phyloP scores from a whole-genome alignment of 92 coral and sea anemone species.

The Parazoanthus atlanticus region DNA sequence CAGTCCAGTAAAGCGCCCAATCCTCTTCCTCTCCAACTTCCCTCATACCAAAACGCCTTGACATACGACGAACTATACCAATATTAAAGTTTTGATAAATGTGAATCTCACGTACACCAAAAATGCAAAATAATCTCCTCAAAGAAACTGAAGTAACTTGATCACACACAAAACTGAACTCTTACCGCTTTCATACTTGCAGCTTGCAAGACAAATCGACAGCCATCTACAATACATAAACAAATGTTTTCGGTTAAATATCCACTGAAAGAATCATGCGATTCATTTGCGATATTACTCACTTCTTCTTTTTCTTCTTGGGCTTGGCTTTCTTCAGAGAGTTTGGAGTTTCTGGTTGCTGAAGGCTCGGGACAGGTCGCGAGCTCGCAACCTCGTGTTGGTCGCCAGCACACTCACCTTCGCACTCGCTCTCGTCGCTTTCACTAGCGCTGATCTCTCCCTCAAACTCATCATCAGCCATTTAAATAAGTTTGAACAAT shows the following conservation, averaged over 20 bases:
- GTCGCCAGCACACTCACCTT: constrained; percentile 89
- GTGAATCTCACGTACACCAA: too few species aligned
- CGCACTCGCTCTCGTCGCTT: constrained; percentile 87
- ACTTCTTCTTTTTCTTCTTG: constrained; percentile 93
- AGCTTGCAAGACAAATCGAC: constrained; percentile 83
- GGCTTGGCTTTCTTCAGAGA: constrained; percentile 80
- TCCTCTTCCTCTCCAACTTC: constrained; percentile 99
- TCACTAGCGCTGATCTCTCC: constrained; percentile 91
- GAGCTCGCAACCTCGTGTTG: constrained; percentile 47
- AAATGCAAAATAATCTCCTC: background rate
- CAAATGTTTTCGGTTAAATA: background rate
- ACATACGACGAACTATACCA: constrained; percentile 85
- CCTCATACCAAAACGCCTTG: constrained; percentile 95
- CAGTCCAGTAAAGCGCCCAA: constrained; percentile 96
- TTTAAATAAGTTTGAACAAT: constrained; percentile 15
- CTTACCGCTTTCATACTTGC: constrained; percentile 99
- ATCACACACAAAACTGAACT: background rate
- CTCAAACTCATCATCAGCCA: constrained; percentile 88
- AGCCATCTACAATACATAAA: constrained; percentile 75
- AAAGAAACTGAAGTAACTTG: background rate
- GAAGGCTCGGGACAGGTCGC: constrained; percentile 51
- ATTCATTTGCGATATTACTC: background rate
- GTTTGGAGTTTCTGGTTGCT: constrained; percentile 54
- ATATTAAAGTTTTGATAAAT: background rate
- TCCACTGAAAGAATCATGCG: background rate